Evolutionary conservation across 2,888 invertebrate genomes (phyloP), one percentile per base, ranked within the genome.

Genomic region (Stegana nigrithorax): DNA sequence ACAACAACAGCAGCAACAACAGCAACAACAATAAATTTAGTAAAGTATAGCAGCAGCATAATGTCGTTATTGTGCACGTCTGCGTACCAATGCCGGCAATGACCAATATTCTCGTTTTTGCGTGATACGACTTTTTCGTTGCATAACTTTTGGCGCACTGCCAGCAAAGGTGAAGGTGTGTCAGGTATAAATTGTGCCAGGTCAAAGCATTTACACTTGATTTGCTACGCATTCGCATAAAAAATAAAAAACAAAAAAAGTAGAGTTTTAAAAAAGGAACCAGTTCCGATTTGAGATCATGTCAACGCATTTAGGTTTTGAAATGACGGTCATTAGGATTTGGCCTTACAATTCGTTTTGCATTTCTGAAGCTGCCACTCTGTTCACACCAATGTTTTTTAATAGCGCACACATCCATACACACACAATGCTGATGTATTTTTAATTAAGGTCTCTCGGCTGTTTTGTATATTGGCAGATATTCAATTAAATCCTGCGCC

Each of bases 391-490:
- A 17, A 5, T 7, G 6, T 7, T 45, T 4, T 1, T 7, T 29
- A 14, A 7, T 53, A 17, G 19, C 14, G 17, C 19, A 4, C 3
- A 53, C 27, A 17, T 53, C 32, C 2, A 32, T 32, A 2, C 32
- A 1, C 23, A 23, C 23, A 12, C 23, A n/a, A 8, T 47, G 6
- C 29, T 53, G 51, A 53, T 53, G 29, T 27, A 17, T 19, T 53
- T 53, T 53, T 53, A 53, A 53, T 53, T 53, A 53, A 53, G 51
- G 51, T 53, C 19, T 29, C 7, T 14, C 42, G n/a, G 42, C 42
- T 42, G n/a, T 55, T 36, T 10, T 6, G 19, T n/a, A 21, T n/a
- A 47, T 55, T 17, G 8, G 36, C 32, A 27, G 32, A 8, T 55
- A 32, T 55, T 55, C 36, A 32, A 55, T 55, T 55, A 39, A 2